Base-by-base conservation (phyloP, 2,113 vertebrate genomes). In the Pygoscelis adeliae region DNA sequence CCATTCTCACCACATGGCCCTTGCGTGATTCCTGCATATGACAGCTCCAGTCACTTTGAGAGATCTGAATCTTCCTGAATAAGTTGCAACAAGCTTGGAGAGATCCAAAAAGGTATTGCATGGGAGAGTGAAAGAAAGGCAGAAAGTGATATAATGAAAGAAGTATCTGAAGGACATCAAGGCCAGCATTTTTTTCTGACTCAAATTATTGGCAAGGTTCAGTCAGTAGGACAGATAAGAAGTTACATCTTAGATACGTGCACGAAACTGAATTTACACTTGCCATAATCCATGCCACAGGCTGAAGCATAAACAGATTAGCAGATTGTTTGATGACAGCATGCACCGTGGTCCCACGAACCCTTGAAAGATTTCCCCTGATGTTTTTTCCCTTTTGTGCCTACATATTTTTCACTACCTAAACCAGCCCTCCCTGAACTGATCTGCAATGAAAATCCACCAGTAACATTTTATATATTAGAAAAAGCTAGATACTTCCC, bases 171-270 rank as follows among this genome's bases (percentile, higher is more conserved):
- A 82, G 55, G 77, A 63, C 0, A 0, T 44, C 32, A 74, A 32
- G 25, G 29, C 15, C 65, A 63, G 44, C 78, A 63, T 9, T 6
- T 76, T 82, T 27, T 88, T 49, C 21, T 58, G 18, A 15, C 38
- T 73, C 27, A 83, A 44, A 66, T 83, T 65, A 62, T 47, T 77
- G 52, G 9, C 30, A 72, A 53, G 30, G 29, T 80, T 79, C 56
- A 92, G n/a, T 32, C 70, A 69, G 25, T 26, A 26, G 42, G 46
- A 80, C 30, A 70, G 69, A 22, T 11, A 56, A 56, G 8, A 72
- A 67, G 13, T 50, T 38, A 36, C 1, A 0, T 46, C 49, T 80
- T 49, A 90, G 82, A 44, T 25, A 23, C 0, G 2, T 29, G 49
- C 32, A 49, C 2, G 4, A 76, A 93, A 52, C 52, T 47, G 58